A percentile compares a stretch with the other conserved stretches of the same genome.
These are phyloP conservation scores for Eupithecia subfuscata DNA, from an alignment of 2,888 invertebrate species.

Conservation along the genomic window DNA sequence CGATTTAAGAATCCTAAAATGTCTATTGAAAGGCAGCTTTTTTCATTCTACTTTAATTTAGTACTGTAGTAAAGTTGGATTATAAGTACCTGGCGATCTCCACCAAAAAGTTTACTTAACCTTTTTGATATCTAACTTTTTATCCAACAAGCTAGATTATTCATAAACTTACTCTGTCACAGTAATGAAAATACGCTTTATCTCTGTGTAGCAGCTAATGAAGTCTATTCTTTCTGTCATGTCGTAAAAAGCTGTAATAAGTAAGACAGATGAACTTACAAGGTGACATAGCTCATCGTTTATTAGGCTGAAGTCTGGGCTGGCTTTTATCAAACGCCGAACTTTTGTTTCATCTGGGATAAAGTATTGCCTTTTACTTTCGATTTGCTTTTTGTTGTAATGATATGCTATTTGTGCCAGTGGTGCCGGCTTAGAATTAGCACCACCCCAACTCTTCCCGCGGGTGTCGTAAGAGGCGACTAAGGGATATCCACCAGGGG, in stretches of 20 bases:
- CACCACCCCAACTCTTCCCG: too few species aligned
- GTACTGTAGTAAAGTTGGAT: too few species aligned
- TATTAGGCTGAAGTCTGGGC: constrained; percentile 13
- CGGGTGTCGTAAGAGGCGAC: too few species aligned
- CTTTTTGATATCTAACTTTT: not conserved
- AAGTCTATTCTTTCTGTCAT: constrained; percentile 15
- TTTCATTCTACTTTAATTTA: too few species aligned
- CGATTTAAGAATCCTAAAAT: not conserved
- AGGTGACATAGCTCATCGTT: constrained; percentile 25
- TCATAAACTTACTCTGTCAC: constrained; percentile 8
- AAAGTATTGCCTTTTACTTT: not conserved
- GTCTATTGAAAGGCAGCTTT: not conserved
- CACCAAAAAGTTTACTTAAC: not conserved
- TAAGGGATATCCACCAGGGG: too few species aligned
- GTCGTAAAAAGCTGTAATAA: constrained; percentile 32
- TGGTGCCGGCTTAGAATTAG: too few species aligned
- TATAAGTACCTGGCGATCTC: too few species aligned
- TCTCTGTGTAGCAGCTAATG: constrained; percentile 24
- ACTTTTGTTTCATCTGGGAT: not conserved
- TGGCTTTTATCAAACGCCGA: constrained; percentile 7
- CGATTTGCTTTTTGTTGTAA: not conserved
- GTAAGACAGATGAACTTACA: constrained; percentile 28
- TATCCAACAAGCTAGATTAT: constrained; percentile 8
- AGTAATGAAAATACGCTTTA: constrained; percentile 17
- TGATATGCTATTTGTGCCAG: too few species aligned